Conservation (phyloP, 2,113 vertebrate species). For the Vombatus ursinus region DNA sequence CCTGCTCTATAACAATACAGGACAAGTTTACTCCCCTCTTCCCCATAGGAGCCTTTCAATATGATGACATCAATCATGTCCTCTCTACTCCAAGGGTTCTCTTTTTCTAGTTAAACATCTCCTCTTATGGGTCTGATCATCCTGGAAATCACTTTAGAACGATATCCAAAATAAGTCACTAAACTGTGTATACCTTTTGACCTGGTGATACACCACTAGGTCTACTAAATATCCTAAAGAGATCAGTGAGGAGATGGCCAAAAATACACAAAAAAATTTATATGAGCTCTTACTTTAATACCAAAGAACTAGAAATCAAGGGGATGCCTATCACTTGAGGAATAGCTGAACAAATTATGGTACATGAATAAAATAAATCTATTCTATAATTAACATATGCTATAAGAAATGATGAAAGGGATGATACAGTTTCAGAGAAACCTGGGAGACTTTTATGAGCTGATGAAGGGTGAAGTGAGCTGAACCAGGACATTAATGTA, state of each 20-base stretch:
- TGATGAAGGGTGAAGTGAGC: too few species aligned
- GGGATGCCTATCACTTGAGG: background rate
- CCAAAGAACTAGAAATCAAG: too few species aligned
- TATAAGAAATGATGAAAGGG: too few species aligned
- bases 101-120: background rate
- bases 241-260: background rate
- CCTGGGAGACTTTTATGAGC: too few species aligned
- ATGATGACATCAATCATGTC: background rate
- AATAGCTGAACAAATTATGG: background rate
- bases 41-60: background rate
- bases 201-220: background rate
- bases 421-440: too few species aligned
- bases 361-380: background rate
- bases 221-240: background rate
- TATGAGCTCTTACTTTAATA: background rate
- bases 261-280: background rate
- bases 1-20: background rate
- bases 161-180: background rate
- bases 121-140: too few species aligned
- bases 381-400: background rate
- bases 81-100: background rate
- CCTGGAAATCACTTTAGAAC: too few species aligned
- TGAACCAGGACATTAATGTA: too few species aligned
- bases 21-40: background rate
- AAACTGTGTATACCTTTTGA: background rate